Evolutionary conservation across 2,888 invertebrate genomes (phyloP), one percentile per base, ranked within the genome.

Genomic region (Mesoligia furuncula): DNA sequence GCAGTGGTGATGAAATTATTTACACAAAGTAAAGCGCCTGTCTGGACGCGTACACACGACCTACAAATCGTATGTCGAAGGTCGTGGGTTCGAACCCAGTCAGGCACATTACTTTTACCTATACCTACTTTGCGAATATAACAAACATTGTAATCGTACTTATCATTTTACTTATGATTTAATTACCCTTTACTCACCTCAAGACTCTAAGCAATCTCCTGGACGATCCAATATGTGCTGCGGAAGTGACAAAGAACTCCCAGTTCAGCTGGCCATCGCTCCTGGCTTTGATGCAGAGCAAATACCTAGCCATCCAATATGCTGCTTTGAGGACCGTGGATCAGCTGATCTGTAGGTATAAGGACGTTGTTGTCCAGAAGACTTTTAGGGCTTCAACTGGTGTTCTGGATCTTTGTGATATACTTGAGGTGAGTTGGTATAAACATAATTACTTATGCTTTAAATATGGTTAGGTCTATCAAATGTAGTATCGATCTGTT

Each of bases 331-430:
- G 93, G 59, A 95, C 97, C 0, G 93, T 97, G 0, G 93, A 97
- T 64, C 95, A 95, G 83, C 89, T 97, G 66, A 94, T 97, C 42
- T 93, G 95, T 67, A 93, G 97, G 36, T 95, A 95, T 77, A 95
- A 95, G 67, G 96, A 97, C 69, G 88, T 93, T n/a, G 90, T 91
- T 2, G 92, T 97, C 39, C 97, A 97, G 89, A 95, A 95, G 83
- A 94, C 94, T 0, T 97, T 97, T 77, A 93, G 95, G 24, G 93
- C 94, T 3, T 96, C 97, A 0, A 95, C 95, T 27, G 97, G 97
- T 1, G 94, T 97, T 51, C 78, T 95, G 85, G 94, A 95, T 81
- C 90, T 97, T 17, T 95, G 97, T 86, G 95, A 97, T 90, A 95
- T 97, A 75, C 91, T 97, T 24, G 97, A 97, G 91, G 97, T 97